Base-by-base conservation (phyloP, 1,140 invertebrate genomes). In the Drosophila mojavensis region DNA sequence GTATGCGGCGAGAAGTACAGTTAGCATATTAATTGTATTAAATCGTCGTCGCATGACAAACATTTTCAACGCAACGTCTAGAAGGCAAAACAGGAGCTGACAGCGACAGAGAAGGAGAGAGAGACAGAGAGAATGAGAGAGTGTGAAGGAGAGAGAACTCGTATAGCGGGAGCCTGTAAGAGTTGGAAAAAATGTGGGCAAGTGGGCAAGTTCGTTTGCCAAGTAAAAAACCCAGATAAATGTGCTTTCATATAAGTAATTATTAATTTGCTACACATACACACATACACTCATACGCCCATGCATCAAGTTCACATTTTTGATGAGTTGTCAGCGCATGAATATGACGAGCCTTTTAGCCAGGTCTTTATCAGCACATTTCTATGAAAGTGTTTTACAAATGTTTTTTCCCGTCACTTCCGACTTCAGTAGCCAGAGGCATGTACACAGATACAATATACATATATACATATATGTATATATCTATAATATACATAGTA, bases 21-120 rank as follows among this genome's bases (percentile, higher is more conserved):
- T 90, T 90, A 90, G 81, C 83, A 88, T 86, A 86, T 86, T 86
- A 86, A 86, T 86, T 86, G 83, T 86, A 89, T 88, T 86, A 80
- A 88, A 88, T 88, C 63, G 76, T 82, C 84, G 65, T 51, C 54
- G 72, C 69, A 79, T 82, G 79, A 86, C 75, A 82, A 75, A 63
- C 61, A 45, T 17, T 74, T 67, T 64, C 43, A 61, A 30, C n/a
- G 26, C 33, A 51, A 41, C 43, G 39, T 70, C 67, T 70, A 33
- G 26, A 48, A 50, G 13, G 20, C 13, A 67, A 59, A 51, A 24
- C 28, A 33, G 30, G 20, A 55, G 43, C 55, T 24, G 13, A 17
- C n/a, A 47, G n/a, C 0, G 6, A 33, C 6, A 47, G 17, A 47
- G 43, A 3, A 9, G 0, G 36, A 13, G 11, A 9, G 36, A 39